phyloP scores from a whole-genome alignment of 2,888 invertebrate genomes.

The Xestia rhomboidea region DNA sequence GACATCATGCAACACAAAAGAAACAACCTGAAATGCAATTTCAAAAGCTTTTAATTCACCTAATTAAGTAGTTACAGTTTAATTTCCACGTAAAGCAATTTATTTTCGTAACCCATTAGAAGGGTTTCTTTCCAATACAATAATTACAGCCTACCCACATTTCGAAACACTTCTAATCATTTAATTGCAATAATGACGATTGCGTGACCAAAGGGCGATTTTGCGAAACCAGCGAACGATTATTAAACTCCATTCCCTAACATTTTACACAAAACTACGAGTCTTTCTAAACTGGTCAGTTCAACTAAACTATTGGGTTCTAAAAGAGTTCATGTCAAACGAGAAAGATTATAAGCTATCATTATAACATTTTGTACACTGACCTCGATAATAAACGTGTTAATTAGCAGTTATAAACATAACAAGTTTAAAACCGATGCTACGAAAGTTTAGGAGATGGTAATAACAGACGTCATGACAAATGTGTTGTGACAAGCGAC shows the following conservation, averaged over 20 bases:
- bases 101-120: conserved; percentile 40
- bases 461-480: conserved; percentile 46
- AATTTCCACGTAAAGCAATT: conserved; percentile 38
- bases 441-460: conserved; percentile 49
- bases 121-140: conserved; percentile 51
- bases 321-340: conserved; percentile 66
- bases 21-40: conserved; percentile 26
- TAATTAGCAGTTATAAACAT: conserved; percentile 68
- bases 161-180: conserved; percentile 69
- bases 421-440: conserved; percentile 46
- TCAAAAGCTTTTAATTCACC: conserved; percentile 34
- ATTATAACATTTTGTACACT: conserved; percentile 71
- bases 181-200: conserved; percentile 76
- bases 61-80: conserved; percentile 39
- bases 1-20: conserved; percentile 14
- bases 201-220: conserved; percentile 74
- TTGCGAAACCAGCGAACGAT: conserved; percentile 41
- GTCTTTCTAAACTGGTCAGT: conserved; percentile 27
- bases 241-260: neutral
- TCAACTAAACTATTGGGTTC: conserved; percentile 31
- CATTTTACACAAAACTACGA: neutral
- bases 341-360: conserved; percentile 68
- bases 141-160: conserved; percentile 58
- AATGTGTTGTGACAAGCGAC: conserved; percentile 54
- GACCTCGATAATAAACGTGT: conserved; percentile 62